phyloP scores from a whole-genome alignment of 2,888 invertebrate genomes.

The Piscicola geometra region DNA sequence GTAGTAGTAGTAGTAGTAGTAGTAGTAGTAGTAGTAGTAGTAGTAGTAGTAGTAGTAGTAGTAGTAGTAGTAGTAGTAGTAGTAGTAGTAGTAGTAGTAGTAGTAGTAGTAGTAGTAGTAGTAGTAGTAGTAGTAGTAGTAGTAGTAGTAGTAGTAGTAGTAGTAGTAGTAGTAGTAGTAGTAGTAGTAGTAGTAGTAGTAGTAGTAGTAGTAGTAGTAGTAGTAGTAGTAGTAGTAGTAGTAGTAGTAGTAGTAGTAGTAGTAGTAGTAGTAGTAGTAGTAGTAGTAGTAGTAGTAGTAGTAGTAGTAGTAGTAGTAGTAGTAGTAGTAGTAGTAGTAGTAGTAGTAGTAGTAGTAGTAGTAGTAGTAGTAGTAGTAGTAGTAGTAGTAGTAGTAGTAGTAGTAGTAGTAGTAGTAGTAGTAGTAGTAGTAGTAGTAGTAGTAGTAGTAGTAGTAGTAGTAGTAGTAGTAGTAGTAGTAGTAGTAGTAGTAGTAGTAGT shows the following conservation, averaged over 20 bases:
- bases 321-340: constrained; percentile 3
- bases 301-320: constrained; percentile 8
- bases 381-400: constrained; percentile 3
- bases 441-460: constrained; percentile 8
- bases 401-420: constrained; percentile 2
- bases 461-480: constrained; percentile 17
- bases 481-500: constrained; percentile 18
- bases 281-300: too few relatives aligned
- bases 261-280: constrained; percentile 26
- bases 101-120: constrained; percentile 9
- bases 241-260: constrained; percentile 26
- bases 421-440: neutral
- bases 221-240: constrained; percentile 22
- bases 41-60: constrained; percentile 13
- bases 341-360: constrained; percentile 2
- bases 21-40: constrained; percentile 8
- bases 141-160: constrained; percentile 15
- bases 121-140: constrained; percentile 3
- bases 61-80: constrained; percentile 27
- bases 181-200: constrained; percentile 19
- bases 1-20: constrained; percentile 19
- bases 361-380: constrained; percentile 1
- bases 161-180: constrained; percentile 18
- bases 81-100: constrained; percentile 30
- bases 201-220: constrained; percentile 17